Base-by-base conservation (phyloP, 2,888 invertebrate genomes). In the Cybosia mesomella region DNA sequence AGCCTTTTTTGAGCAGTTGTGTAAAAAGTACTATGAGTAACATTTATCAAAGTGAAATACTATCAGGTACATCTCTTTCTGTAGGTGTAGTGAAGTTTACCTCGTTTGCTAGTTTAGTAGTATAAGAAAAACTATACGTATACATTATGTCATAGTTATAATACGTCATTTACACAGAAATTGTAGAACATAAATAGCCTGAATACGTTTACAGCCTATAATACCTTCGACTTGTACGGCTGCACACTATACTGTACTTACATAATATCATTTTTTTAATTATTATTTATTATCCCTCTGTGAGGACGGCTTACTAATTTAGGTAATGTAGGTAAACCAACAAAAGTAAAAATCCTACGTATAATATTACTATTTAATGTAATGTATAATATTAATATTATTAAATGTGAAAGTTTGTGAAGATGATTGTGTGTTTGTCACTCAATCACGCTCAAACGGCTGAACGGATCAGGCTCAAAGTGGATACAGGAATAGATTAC, bases 171-270 rank as follows among this genome's bases (percentile, higher is more conserved):
- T 36, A 36, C 15, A 59, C 13, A 39, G 15, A 59, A 22, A 59
- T 5, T 21, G 0, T 8, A 22, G 22, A 24, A 39, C 18, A 39
- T 13, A 59, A 39, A 39, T 24, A 59, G 22, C 36, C 59, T 39
- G 36, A 43, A n/a, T 11, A 60, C 28, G n/a, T 55, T 43, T 61
- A 61, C 24, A 63, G 54, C 54, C 63, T 54, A 54, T 63, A 54
- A 63, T 63, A 36, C 34, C 15, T 22, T 53, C 58, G 21, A 39
- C 36, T 58, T 55, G 61, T 67, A 24, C 11, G 63, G 64, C 53
- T 67, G 64, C 67, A 2, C 4, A 22, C 67, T 49, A 11, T 15
- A 54, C 5, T 18, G 34, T 54, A 15, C 13, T 18, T 9, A 18
- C 13, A 18, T 15, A 4, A 55, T 58, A 18, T 28, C 2, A 57